phyloP scores from a whole-genome alignment of 2,797 vertebrate species.

The Synanceia verrucosa region DNA sequence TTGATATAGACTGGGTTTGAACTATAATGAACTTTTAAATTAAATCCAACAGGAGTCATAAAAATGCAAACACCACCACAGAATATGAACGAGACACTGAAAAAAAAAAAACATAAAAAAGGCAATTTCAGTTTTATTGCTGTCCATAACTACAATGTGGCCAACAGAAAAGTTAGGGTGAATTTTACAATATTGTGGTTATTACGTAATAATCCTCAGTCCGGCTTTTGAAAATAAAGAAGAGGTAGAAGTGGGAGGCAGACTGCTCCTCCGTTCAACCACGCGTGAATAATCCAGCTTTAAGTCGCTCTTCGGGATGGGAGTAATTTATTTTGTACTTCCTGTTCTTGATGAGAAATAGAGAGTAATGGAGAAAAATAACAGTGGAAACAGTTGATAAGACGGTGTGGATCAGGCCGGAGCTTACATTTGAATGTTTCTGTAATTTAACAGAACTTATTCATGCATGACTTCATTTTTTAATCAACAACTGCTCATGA shows the following conservation, averaged over 20 bases:
- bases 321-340: conserved; percentile 67
- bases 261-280: conserved; percentile 39
- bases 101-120: too few relatives aligned
- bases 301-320: conserved; percentile 37
- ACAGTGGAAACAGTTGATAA: conserved; percentile 48
- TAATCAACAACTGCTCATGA: neutral
- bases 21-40: conserved; percentile 8
- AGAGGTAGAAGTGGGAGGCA: conserved; percentile 2
- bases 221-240: conserved; percentile 37
- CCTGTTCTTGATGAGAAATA: conserved; percentile 60
- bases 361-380: conserved; percentile 47
- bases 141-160: neutral
- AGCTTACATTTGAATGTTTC: neutral
- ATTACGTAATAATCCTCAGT: conserved; percentile 27
- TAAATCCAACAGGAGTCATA: neutral
- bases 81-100: too few relatives aligned
- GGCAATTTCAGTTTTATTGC: neutral
- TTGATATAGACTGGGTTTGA: neutral
- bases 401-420: neutral
- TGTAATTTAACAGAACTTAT: neutral
- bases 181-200: conserved; percentile 14
- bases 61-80: neutral
- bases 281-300: conserved; percentile 73
- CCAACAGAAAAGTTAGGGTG: neutral
- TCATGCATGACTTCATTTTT: conserved; percentile 2